Evolutionary conservation across 2,888 invertebrate species (phyloP), one percentile per base, ranked within the genome.

Genomic region (Euclidia mi): DNA sequence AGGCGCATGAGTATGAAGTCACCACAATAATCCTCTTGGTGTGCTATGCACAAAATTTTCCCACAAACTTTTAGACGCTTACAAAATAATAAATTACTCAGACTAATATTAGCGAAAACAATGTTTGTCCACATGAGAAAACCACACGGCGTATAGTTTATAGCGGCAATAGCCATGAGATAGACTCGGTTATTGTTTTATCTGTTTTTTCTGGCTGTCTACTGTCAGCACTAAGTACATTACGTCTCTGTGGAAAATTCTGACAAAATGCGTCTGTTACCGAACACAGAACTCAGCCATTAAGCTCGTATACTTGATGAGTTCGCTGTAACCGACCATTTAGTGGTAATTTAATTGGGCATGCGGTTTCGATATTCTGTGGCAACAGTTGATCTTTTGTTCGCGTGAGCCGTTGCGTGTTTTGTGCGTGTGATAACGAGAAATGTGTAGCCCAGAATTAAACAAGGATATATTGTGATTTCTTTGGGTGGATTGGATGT

Each of bases 281-380:
- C 41, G 31, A 53, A 44, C 37, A 44, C 25, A 41, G 25, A 57
- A 51, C 38, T 45, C 41, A 49, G 43, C 64, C 25, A 63, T 71
- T 71, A 56, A 37, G 41, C 55, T 50, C 32, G 35, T 50, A 51
- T 65, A 62, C 52, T 71, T 56, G 59, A 67, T 59, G 68, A 71
- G 59, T 58, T 64, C 55, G 43, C 40, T 17, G 66, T 49, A 57
- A 41, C 49, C 49, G 46, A 41, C 62, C 29, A 15, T 35, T 34
- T 46, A 35, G 31, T 40, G 40, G 35, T 44, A 57, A 55, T 71
- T 53, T 51, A 67, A 49, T 48, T 62, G 49, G 6, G 56, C 42
- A 15, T 68, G 52, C 46, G 52, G 56, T 41, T 71, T 53, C 35
- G 17, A 48, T 48, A 48, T 40, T 43, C 42, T 29, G 15, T 15